phyloP scores from a whole-genome alignment of 2,888 invertebrate genomes.

The Druceiella hillmani region DNA sequence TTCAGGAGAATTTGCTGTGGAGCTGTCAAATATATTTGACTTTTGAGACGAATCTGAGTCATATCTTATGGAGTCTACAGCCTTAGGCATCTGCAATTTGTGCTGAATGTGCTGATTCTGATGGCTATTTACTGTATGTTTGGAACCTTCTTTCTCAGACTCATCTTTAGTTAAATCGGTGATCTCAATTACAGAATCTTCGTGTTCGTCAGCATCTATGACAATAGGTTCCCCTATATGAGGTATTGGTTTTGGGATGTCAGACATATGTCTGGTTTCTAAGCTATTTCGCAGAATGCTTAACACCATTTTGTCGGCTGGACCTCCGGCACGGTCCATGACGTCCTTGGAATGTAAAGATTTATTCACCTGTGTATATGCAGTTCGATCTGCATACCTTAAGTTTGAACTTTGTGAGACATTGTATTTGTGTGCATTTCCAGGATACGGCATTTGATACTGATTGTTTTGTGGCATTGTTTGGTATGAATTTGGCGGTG shows the following conservation, averaged over 20 bases:
- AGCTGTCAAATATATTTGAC: constrained; percentile 27
- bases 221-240: constrained; percentile 45
- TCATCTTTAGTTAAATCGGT: constrained; percentile 43
- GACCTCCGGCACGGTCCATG: constrained; percentile 39
- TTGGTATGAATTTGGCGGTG: too few relatives aligned
- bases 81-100: constrained; percentile 63
- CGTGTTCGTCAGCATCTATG: constrained; percentile 39
- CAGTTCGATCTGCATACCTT: too few relatives aligned
- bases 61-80: constrained; percentile 59
- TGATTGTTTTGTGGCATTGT: too few relatives aligned
- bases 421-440: too few relatives aligned
- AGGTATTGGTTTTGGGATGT: constrained; percentile 47
- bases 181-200: constrained; percentile 47
- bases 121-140: constrained; percentile 27
- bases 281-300: constrained; percentile 66
- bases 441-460: too few relatives aligned
- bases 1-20: constrained; percentile 24
- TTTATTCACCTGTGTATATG: too few relatives aligned
- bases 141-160: constrained; percentile 29
- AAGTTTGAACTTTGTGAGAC: too few relatives aligned
- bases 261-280: constrained; percentile 57
- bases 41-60: constrained; percentile 40
- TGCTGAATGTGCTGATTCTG: constrained; percentile 29
- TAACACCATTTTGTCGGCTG: constrained; percentile 66
- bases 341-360: too few relatives aligned